Evolutionary conservation across 2,113 vertebrate genomes (phyloP).

Genomic region (Mustela lutreola): DNA sequence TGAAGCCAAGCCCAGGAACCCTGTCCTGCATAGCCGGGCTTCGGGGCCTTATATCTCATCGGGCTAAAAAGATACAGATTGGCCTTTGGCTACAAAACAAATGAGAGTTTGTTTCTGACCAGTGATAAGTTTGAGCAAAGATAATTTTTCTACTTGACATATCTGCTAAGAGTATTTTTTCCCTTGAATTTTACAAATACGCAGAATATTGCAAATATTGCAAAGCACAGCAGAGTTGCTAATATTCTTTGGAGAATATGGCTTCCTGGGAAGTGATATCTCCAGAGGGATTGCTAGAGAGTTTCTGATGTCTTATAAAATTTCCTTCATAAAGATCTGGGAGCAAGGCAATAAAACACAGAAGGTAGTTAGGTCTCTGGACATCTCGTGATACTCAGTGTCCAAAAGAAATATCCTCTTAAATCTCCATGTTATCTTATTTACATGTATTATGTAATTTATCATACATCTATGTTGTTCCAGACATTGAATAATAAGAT

Average conservation of each 20-base stretch:
- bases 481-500: not conserved
- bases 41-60: not conserved
- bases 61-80: not conserved
- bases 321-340: not conserved
- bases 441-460: not conserved
- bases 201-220: not conserved
- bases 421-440: not conserved
- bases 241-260: not conserved
- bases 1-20: not conserved
- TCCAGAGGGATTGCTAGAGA: not conserved
- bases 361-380: not conserved
- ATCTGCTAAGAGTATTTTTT: not conserved
- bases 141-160: not conserved
- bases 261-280: slow-evolving; percentile 26
- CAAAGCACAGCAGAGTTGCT: not conserved
- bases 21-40: not conserved
- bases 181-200: not conserved
- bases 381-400: not conserved
- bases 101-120: not conserved
- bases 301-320: not conserved
- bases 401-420: not conserved
- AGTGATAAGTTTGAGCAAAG: slow-evolving; percentile 33
- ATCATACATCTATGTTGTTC: not conserved
- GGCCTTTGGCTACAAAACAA: not conserved
- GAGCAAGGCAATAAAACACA: not conserved